These are phyloP conservation scores for Orbicella faveolata DNA, from an alignment of 64 coral and sea anemone species.

Conservation along the genomic window DNA sequence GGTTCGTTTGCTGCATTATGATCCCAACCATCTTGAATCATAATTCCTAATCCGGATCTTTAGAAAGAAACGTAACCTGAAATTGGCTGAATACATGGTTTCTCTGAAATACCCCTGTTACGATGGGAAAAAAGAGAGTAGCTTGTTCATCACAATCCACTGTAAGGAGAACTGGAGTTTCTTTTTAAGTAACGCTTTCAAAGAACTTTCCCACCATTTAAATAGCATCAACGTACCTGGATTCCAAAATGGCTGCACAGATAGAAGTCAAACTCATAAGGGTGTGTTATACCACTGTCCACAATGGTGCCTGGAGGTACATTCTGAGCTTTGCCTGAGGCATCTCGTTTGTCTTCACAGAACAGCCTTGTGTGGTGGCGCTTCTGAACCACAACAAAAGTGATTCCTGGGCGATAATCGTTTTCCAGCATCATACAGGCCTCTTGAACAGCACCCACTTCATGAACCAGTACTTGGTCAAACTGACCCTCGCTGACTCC, in stretches of 20 bases:
- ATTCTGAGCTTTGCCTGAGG: conserved; percentile 55
- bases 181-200: too few relatives aligned
- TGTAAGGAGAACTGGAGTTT: too few relatives aligned
- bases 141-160: too few relatives aligned
- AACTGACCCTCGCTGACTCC: conserved; percentile 94
- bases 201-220: too few relatives aligned
- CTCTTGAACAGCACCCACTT: conserved; percentile 83
- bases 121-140: too few relatives aligned
- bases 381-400: conserved; percentile 91
- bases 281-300: conserved; percentile 89
- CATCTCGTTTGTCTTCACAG: conserved; percentile 44
- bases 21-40: too few relatives aligned
- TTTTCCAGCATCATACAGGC: conserved; percentile 69
- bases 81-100: too few relatives aligned
- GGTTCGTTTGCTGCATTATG: too few relatives aligned
- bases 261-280: conserved; percentile 94
- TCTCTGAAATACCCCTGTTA: too few relatives aligned
- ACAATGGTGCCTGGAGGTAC: conserved; percentile 90
- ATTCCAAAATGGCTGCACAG: conserved; percentile 89
- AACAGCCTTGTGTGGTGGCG: conserved; percentile 81
- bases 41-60: too few relatives aligned
- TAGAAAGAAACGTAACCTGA: too few relatives aligned
- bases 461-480: conserved; percentile 73
- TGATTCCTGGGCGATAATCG: conserved; percentile 78
- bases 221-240: conserved; percentile 77